Evolutionary conservation across 2,113 vertebrate species (phyloP), one percentile per base, ranked within the genome.

Genomic region (Microcebus ravelobensis): DNA sequence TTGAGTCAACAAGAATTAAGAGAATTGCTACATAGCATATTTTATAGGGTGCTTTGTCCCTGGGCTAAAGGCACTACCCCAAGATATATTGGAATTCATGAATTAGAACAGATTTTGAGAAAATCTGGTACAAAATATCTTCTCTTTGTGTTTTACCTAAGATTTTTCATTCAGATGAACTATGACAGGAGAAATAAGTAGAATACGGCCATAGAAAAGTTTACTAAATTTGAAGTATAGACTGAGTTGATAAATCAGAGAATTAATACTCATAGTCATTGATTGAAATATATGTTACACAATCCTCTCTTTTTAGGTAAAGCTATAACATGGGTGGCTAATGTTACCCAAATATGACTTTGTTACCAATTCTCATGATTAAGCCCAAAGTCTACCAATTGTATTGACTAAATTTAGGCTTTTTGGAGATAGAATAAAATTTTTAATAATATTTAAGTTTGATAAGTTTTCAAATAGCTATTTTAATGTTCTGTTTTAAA

Each of bases 401-500:
- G 6, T 79, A 55, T 71, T 74, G 27, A n/a, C 57, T 82, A 29
- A 34, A 73, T 31, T 88, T 81, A 34, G 65, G 25, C 20, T 45
- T 79, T 74, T 90, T n/a, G 10, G 48, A 74, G 73, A 50, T 20
- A 86, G 31, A 94, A 86, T 74, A 57, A 45, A 63, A 4, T 83
- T 94, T 88, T n/a, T 88, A 84, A 81, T 63, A 63, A 25, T 77
- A 91, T 76, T 83, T 82, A 92, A 81, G 29, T 77, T 82, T 68
- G 11, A 34, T 59, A 39, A 63, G 74, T 67, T 94, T 83, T 17
- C 21, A 36, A 57, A 68, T 61, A 96, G 4, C 23, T 5, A 39
- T 59, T 63, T 89, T 67, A 63, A 70, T 71, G 29, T 80, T 87
- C 11, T 36, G 25, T 90, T 90, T 90, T 90, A 31, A 81, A 59